These are phyloP conservation scores for Pseudopleuronectes americanus DNA, from an alignment of 2,797 vertebrate species.

Conservation along the genomic window DNA sequence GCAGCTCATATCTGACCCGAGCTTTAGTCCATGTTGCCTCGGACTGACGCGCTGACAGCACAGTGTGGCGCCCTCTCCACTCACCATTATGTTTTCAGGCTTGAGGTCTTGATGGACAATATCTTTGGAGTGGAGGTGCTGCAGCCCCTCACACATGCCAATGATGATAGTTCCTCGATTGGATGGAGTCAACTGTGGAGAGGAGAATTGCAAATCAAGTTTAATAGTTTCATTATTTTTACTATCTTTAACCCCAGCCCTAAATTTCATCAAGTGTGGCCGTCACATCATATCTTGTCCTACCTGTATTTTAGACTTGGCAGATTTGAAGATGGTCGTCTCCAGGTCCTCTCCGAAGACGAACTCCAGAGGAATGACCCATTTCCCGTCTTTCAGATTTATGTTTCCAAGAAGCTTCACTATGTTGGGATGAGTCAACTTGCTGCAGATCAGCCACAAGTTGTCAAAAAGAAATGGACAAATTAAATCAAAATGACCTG, in stretches of 20 bases:
- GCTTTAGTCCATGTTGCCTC: no score
- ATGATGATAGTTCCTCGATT: slow-evolving; percentile 75
- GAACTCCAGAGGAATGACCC: slow-evolving; percentile 85
- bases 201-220: neutral
- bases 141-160: slow-evolving; percentile 84
- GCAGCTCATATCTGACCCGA: no score
- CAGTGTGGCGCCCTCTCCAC: slow-evolving; percentile 8
- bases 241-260: neutral
- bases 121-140: slow-evolving; percentile 78
- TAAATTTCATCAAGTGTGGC: no score
- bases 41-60: neutral
- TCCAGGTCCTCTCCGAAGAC: slow-evolving; percentile 84
- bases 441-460: slow-evolving; percentile 56
- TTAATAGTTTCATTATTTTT: neutral
- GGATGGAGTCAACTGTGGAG: slow-evolving; percentile 65
- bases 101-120: slow-evolving; percentile 86
- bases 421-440: slow-evolving; percentile 77
- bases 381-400: slow-evolving; percentile 67
- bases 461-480: neutral
- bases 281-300: neutral
- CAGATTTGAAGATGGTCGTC: slow-evolving; percentile 79
- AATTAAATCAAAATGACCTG: no score
- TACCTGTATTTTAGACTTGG: slow-evolving; percentile 81
- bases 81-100: slow-evolving; percentile 86
- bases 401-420: slow-evolving; percentile 81